Evolutionary conservation across 2,797 vertebrate species (phyloP).

Genomic region (Typhlichthys subterraneus): DNA sequence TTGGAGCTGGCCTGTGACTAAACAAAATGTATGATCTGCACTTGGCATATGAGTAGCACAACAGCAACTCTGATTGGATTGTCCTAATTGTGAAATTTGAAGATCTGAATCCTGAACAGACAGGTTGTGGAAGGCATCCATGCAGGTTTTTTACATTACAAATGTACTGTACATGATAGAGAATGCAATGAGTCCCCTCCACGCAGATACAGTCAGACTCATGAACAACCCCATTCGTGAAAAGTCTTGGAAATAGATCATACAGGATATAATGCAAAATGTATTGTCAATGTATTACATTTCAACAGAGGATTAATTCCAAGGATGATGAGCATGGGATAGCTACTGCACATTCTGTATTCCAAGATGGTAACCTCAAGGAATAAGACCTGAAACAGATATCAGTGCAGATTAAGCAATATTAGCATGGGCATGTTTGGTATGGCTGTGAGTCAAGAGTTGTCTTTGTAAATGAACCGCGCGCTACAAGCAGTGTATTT

Average conservation of each 20-base stretch:
- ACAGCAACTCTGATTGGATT: constrained; percentile 76
- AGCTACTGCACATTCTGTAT: constrained; percentile 9
- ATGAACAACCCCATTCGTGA: too few relatives aligned
- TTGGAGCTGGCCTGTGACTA: constrained; percentile 27
- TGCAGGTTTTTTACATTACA: constrained; percentile 20
- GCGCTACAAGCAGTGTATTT: constrained; percentile 53
- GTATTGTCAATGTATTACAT: too few relatives aligned
- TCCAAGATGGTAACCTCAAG: constrained; percentile 45
- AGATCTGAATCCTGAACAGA: constrained; percentile 53
- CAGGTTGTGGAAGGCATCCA: not conserved
- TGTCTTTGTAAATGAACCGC: constrained; percentile 62
- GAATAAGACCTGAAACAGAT: constrained; percentile 50
- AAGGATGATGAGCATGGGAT: too few relatives aligned
- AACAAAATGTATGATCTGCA: constrained; percentile 37
- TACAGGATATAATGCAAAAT: too few relatives aligned
- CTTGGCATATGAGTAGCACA: constrained; percentile 60
- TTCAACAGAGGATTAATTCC: too few relatives aligned
- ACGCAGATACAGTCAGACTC: not conserved
- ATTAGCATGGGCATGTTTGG: constrained; percentile 60
- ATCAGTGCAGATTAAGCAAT: constrained; percentile 55
- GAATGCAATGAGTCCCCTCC: constrained; percentile 4
- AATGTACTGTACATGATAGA: constrained; percentile 8
- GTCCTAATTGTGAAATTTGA: constrained; percentile 76
- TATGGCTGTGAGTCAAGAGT: constrained; percentile 52
- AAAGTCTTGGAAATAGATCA: too few relatives aligned